These are phyloP conservation scores for Eupithecia centaureata DNA, from an alignment of 2,888 invertebrate species.

Conservation along the genomic window DNA sequence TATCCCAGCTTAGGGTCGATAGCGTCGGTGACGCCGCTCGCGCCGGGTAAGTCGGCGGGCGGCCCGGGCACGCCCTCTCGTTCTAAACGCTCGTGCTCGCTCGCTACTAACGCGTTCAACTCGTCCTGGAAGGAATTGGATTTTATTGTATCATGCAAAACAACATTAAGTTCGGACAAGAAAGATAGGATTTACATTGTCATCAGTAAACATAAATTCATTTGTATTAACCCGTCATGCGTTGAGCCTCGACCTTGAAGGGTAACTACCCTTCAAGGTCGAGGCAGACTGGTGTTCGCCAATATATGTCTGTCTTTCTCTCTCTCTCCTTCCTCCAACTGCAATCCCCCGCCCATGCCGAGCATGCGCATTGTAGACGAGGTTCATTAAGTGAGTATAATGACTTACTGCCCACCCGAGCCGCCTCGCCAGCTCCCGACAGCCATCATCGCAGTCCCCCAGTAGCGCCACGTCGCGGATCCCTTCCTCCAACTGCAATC, in stretches of 20 bases:
- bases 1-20: slow-evolving; percentile 56
- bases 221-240: no score
- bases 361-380: slow-evolving; percentile 65
- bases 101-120: slow-evolving; percentile 80
- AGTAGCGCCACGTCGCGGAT: slow-evolving; percentile 91
- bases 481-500: slow-evolving; percentile 87
- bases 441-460: slow-evolving; percentile 93
- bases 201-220: no score
- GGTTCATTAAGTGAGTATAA: background rate
- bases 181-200: no score
- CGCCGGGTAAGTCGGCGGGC: slow-evolving; percentile 35
- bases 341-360: slow-evolving; percentile 84
- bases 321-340: slow-evolving; percentile 87
- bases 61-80: slow-evolving; percentile 54
- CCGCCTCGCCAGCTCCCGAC: slow-evolving; percentile 88
- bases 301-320: no score
- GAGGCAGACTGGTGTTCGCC: no score
- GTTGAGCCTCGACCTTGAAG: no score
- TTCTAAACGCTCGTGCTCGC: slow-evolving; percentile 83
- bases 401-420: slow-evolving; percentile 90
- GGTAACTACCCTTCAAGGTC: no score
- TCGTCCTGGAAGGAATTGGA: slow-evolving; percentile 80
- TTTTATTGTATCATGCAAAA: no score
- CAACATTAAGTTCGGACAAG: no score
- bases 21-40: slow-evolving; percentile 34